Percentiles rank a stretch among this genome's conserved stretches.
These are phyloP conservation scores for Calliopsis andreniformis DNA, from an alignment of 1,140 invertebrate genomes.

Conservation along the genomic window DNA sequence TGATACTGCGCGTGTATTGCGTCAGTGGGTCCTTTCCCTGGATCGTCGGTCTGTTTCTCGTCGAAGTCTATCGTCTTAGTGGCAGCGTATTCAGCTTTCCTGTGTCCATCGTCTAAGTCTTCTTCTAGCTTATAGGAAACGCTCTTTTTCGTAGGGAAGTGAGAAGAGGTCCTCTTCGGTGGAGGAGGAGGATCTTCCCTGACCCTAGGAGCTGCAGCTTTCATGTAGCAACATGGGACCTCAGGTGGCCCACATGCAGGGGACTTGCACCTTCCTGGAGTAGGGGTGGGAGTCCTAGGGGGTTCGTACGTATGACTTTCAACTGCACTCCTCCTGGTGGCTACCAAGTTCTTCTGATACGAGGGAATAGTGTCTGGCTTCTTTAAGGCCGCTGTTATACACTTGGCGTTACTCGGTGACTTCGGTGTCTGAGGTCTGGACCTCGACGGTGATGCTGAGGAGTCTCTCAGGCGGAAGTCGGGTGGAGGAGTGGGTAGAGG, in stretches of 20 bases:
- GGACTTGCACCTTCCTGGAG: constrained; percentile 68
- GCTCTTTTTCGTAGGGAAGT: constrained; percentile 58
- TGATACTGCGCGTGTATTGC: constrained; percentile 69
- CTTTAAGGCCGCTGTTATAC: constrained; percentile 68
- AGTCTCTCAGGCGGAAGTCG: constrained; percentile 74
- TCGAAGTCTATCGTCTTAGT: constrained; percentile 54
- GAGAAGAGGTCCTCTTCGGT: constrained; percentile 31
- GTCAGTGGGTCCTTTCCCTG: constrained; percentile 39
- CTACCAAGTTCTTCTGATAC: constrained; percentile 76
- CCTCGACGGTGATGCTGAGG: constrained; percentile 71
- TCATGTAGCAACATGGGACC: constrained; percentile 62
- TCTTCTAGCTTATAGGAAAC: constrained; percentile 71
- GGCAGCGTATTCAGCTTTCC: constrained; percentile 56
- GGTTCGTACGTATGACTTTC: constrained; percentile 70
- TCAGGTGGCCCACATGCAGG: constrained; percentile 70
- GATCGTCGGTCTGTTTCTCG: constrained; percentile 65
- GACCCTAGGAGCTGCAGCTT: constrained; percentile 71
- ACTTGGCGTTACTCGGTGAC: constrained; percentile 63
- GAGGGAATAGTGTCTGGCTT: constrained; percentile 77
- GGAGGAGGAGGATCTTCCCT: constrained; percentile 61
- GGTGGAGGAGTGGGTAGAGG: constrained; percentile 78
- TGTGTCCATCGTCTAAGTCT: constrained; percentile 72
- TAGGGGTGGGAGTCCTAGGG: constrained; percentile 76
- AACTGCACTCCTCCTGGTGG: constrained; percentile 69
- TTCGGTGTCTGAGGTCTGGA: constrained; percentile 70